phyloP scores from a whole-genome alignment of 1,140 invertebrate species.

The Coenobita brevimanus region DNA sequence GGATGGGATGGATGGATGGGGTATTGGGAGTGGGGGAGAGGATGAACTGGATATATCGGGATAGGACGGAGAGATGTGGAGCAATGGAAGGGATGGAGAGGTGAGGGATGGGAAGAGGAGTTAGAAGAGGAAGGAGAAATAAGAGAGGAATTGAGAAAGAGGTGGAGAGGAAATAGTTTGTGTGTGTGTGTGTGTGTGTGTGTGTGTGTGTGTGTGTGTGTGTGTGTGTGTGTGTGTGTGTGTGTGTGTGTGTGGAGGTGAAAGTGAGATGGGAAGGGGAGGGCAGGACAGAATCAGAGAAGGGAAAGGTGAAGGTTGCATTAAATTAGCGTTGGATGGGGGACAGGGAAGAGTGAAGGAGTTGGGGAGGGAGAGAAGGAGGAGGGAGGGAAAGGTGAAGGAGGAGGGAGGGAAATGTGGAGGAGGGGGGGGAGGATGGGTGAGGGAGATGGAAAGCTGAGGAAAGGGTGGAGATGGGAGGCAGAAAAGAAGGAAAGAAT shows the following conservation, averaged over 20 bases:
- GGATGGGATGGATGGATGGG: too few relatives aligned
- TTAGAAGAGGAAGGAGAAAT: too few relatives aligned
- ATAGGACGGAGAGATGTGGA: too few relatives aligned
- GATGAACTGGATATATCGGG: too few relatives aligned
- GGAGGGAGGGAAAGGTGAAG: not conserved
- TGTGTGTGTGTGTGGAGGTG: not conserved
- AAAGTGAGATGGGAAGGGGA: constrained; percentile 5
- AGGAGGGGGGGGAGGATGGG: not conserved
- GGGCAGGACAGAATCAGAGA: constrained; percentile 25
- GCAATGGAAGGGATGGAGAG: too few relatives aligned
- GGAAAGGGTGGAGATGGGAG: not conserved
- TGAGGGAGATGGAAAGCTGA: not conserved
- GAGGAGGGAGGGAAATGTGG: not conserved
- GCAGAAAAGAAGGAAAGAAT: not conserved
- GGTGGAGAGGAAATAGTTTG: too few relatives aligned
- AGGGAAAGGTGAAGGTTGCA: not conserved
- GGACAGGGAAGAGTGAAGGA: not conserved
- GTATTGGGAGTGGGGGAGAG: too few relatives aligned
- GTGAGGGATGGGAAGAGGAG: too few relatives aligned
- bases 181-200: constrained; percentile 13
- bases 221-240: constrained; percentile 6
- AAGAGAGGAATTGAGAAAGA: too few relatives aligned
- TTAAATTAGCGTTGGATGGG: not conserved
- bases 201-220: not conserved
- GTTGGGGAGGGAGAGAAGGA: not conserved